These are phyloP conservation scores for Pogonomyrmex barbatus DNA, from an alignment of 1,140 invertebrate species.

Conservation along the genomic window DNA sequence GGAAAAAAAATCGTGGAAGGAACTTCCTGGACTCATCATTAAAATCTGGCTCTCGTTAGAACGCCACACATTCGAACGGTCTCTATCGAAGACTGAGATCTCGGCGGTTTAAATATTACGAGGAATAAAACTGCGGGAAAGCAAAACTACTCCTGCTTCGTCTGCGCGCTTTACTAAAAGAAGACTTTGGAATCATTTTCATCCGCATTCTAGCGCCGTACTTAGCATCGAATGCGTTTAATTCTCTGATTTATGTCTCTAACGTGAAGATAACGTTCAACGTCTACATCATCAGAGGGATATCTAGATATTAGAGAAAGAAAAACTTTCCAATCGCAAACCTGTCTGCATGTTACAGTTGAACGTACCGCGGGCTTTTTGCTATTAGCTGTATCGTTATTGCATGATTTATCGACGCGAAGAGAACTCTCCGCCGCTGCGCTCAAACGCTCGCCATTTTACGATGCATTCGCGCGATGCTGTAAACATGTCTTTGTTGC, in stretches of 20 bases:
- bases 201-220: conserved; percentile 21
- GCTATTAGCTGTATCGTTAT: conserved; percentile 45
- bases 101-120: conserved; percentile 48
- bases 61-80: neutral
- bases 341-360: neutral
- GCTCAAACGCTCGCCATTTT: conserved; percentile 26
- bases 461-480: conserved; percentile 43
- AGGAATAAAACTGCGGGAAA: conserved; percentile 29
- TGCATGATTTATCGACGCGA: conserved; percentile 46
- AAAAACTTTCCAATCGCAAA: neutral
- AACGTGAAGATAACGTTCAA: conserved; percentile 9
- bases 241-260: conserved; percentile 47
- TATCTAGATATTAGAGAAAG: neutral
- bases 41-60: conserved; percentile 48
- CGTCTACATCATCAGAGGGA: neutral
- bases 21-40: conserved; percentile 20
- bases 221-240: conserved; percentile 29
- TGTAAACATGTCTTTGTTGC: conserved; percentile 55
- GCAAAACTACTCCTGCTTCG: neutral
- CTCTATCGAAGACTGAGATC: neutral
- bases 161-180: conserved; percentile 32
- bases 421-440: neutral
- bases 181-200: conserved; percentile 24
- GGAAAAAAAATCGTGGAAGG: neutral
- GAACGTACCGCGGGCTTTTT: conserved; percentile 11